phyloP scores from a whole-genome alignment of 2,797 vertebrate genomes.

The Podargus strigoides region DNA sequence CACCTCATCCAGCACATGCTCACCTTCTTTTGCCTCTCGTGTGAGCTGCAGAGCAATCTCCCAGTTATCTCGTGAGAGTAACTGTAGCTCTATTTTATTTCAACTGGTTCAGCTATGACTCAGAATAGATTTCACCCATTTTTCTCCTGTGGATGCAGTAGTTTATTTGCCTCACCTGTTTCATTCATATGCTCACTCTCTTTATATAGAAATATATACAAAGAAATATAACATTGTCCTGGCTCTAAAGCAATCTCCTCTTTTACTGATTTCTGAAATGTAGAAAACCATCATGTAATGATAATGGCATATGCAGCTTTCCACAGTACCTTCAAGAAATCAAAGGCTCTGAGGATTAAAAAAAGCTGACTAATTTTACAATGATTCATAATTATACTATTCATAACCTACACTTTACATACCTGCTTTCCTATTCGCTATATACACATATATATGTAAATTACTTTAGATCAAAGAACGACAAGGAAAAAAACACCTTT shows the following conservation, averaged over 20 bases:
- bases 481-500: neutral
- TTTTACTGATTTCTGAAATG: neutral
- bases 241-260: neutral
- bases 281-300: neutral
- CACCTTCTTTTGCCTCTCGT: neutral
- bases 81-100: neutral
- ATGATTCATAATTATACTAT: constrained; percentile 18
- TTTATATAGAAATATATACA: neutral
- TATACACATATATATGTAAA: neutral
- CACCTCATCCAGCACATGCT: neutral
- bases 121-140: neutral
- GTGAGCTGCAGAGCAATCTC: neutral
- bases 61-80: neutral
- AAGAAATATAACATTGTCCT: neutral
- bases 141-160: neutral
- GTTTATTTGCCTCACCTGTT: neutral
- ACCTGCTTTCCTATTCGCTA: neutral
- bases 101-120: neutral
- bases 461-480: neutral
- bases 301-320: neutral
- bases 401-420: neutral
- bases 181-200: neutral
- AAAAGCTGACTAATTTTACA: neutral
- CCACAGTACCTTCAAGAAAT: constrained; percentile 15
- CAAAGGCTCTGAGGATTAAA: constrained; percentile 13